Percentiles rank a stretch among this genome's conserved stretches.
Evolutionary conservation across 1,140 invertebrate genomes (phyloP).

Genomic region (Sipha flava): DNA sequence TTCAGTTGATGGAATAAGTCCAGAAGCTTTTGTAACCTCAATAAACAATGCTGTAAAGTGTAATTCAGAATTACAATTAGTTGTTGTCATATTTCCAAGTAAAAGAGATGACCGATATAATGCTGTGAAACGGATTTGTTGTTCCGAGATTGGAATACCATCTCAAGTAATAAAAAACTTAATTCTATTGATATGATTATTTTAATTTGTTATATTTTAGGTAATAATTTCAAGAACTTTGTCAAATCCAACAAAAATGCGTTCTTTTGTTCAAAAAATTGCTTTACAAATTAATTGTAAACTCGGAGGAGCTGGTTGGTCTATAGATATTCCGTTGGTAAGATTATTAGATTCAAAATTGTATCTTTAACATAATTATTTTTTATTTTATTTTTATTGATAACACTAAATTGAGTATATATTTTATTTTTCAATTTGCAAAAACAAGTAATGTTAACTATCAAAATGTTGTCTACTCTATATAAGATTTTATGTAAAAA

Average conservation of each 20-base stretch:
- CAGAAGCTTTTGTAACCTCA: background rate
- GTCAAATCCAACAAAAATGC: slow-evolving; percentile 58
- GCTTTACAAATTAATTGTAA: slow-evolving; percentile 95
- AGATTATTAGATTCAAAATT: too few relatives aligned
- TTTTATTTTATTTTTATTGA: too few relatives aligned
- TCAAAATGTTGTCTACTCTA: too few relatives aligned
- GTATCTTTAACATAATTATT: too few relatives aligned
- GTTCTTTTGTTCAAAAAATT: slow-evolving; percentile 78
- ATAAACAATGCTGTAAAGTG: background rate
- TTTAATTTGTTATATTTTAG: slow-evolving; percentile 39
- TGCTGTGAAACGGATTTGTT: slow-evolving; percentile 81
- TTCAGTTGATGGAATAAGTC: background rate
- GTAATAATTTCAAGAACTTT: slow-evolving; percentile 66
- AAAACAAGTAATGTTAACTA: too few relatives aligned
- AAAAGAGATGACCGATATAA: slow-evolving; percentile 75
- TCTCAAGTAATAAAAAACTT: slow-evolving; percentile 55
- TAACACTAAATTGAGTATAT: too few relatives aligned
- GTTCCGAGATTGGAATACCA: slow-evolving; percentile 65
- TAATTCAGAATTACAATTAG: slow-evolving; percentile 51
- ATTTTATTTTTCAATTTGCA: too few relatives aligned
- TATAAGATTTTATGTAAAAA: too few relatives aligned
- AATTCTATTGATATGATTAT: background rate
- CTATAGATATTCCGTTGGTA: slow-evolving; percentile 61
- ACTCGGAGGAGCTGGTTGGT: slow-evolving; percentile 86
- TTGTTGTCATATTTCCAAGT: slow-evolving; percentile 71